These are phyloP conservation scores for Lathamus discolor DNA, from an alignment of 2,113 vertebrate species.

Conservation along the genomic window DNA sequence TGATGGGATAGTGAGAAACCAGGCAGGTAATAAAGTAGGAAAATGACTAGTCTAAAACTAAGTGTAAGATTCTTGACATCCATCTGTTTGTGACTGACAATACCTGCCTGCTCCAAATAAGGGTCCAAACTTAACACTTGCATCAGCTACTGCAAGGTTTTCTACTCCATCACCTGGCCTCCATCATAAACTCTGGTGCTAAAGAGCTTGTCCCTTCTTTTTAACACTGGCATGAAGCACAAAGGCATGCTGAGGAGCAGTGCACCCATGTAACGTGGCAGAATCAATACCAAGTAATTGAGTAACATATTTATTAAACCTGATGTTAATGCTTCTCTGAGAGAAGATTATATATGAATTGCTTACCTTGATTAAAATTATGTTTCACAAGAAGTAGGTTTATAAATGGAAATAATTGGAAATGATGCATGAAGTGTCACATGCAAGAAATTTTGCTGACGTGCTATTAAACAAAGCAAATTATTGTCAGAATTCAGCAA, in stretches of 20 bases:
- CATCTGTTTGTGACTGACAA: background rate
- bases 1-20: background rate
- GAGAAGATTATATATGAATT: background rate
- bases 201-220: background rate
- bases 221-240: background rate
- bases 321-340: background rate
- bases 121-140: background rate
- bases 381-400: background rate
- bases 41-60: background rate
- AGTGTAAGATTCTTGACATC: background rate
- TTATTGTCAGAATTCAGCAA: background rate
- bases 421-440: background rate
- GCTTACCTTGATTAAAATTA: background rate
- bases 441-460: background rate
- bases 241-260: background rate
- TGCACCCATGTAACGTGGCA: background rate
- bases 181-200: background rate
- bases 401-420: background rate
- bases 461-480: background rate
- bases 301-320: background rate
- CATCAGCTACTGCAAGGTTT: background rate
- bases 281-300: background rate
- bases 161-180: background rate
- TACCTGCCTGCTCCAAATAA: background rate
- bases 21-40: background rate